Conservation (phyloP, 2,888 invertebrate genomes). For the Sesia bembeciformis region DNA sequence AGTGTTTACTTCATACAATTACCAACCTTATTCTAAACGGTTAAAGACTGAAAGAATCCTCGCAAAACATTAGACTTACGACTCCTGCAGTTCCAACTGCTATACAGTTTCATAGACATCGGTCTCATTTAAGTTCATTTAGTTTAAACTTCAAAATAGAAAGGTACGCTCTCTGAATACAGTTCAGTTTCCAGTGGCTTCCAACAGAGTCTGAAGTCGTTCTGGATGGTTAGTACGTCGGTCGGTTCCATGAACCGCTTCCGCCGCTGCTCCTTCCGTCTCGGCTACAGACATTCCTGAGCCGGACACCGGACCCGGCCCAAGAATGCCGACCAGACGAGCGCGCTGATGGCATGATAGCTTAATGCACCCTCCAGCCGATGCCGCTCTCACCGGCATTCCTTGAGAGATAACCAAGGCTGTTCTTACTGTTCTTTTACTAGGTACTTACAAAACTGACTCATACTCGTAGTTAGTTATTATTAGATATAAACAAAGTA, state of each 20-base stretch:
- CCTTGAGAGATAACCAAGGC: slow-evolving; percentile 38
- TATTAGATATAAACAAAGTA: too few species aligned
- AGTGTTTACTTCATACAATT: slow-evolving; percentile 6
- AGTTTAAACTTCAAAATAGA: slow-evolving; percentile 8
- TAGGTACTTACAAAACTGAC: too few species aligned
- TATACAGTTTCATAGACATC: slow-evolving; percentile 30
- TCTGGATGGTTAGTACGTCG: slow-evolving; percentile 13
- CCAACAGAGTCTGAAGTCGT: too few species aligned
- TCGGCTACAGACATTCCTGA: slow-evolving; percentile 63
- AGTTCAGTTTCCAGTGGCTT: neutral
- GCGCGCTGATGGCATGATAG: slow-evolving; percentile 52
- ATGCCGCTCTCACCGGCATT: slow-evolving; percentile 36
- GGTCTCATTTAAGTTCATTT: slow-evolving; percentile 17
- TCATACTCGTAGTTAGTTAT: too few species aligned
- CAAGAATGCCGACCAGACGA: slow-evolving; percentile 61
- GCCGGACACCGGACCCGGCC: slow-evolving; percentile 53
- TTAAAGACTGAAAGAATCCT: slow-evolving; percentile 10
- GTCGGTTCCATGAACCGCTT: slow-evolving; percentile 66
- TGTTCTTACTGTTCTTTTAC: slow-evolving; percentile 1
- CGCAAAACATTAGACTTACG: slow-evolving; percentile 11
- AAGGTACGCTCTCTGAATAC: slow-evolving; percentile 7
- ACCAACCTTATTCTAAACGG: slow-evolving; percentile 8
- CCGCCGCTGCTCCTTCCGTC: slow-evolving; percentile 70
- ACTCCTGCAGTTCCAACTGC: slow-evolving; percentile 11
- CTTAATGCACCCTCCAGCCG: slow-evolving; percentile 41